Evolutionary conservation across 2,888 invertebrate genomes (phyloP).

Genomic region (Oxycera nigricornis): DNA sequence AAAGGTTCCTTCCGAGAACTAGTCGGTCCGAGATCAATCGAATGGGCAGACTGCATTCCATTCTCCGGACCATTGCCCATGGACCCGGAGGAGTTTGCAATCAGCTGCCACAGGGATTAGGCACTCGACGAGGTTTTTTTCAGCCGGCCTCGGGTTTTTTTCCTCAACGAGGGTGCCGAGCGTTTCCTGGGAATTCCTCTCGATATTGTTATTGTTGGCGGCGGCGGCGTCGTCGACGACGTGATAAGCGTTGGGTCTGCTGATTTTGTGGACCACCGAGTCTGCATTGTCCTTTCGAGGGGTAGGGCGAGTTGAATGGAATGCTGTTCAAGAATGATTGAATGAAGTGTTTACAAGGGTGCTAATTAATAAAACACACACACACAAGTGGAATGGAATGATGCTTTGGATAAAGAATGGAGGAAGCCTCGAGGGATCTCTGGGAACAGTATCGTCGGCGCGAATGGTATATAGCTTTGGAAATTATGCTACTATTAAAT

Average conservation of each 20-base stretch:
- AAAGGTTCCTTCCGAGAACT: conserved; percentile 38
- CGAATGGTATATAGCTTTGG: no score
- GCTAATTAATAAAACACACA: neutral
- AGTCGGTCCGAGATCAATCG: conserved; percentile 44
- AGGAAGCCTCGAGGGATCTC: no score
- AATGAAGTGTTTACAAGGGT: conserved; percentile 16
- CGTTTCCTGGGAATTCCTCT: conserved; percentile 31
- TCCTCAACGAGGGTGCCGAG: conserved; percentile 23
- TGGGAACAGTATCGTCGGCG: no score
- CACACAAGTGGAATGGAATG: no score
- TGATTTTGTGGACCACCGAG: conserved; percentile 9
- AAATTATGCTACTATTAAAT: no score
- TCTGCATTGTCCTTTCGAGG: neutral
- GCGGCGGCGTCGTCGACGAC: conserved; percentile 2
- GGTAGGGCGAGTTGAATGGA: conserved; percentile 8
- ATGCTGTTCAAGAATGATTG: conserved; percentile 3
- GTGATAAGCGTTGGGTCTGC: neutral
- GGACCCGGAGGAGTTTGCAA: conserved; percentile 29
- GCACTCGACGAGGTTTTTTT: conserved; percentile 15
- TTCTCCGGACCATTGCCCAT: conserved; percentile 9
- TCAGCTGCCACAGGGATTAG: conserved; percentile 36
- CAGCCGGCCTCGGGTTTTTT: conserved; percentile 10
- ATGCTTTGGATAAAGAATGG: no score
- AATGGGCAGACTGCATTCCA: conserved; percentile 35
- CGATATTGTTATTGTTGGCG: neutral